Evolutionary conservation across 2,888 invertebrate species (phyloP).

Genomic region (Ptilodon capucinus): DNA sequence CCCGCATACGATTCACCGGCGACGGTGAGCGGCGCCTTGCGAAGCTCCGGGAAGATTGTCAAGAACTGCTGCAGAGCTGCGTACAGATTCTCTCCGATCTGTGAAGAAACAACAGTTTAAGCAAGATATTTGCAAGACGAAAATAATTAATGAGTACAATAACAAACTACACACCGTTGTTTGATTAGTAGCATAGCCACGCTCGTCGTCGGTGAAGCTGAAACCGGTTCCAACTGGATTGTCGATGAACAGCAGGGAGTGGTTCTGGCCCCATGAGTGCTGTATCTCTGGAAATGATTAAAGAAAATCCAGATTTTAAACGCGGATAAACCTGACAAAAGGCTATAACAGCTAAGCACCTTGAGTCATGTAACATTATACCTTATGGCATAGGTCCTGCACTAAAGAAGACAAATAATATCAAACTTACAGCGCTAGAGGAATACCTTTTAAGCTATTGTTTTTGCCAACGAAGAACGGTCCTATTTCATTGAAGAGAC

Average conservation of each 20-base stretch:
- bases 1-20: conserved; percentile 83
- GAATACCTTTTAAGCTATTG: not conserved
- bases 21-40: conserved; percentile 74
- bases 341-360: no score
- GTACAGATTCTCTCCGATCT: conserved; percentile 64
- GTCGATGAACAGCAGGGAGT: conserved; percentile 79
- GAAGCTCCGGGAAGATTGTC: conserved; percentile 72
- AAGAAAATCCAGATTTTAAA: no score
- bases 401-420: no score
- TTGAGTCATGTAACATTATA: no score
- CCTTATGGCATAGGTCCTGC: no score
- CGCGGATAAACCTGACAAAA: no score
- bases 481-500: conserved; percentile 73
- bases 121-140: not conserved
- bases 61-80: conserved; percentile 73
- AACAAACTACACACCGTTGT: not conserved
- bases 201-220: conserved; percentile 68
- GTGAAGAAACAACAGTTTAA: not conserved
- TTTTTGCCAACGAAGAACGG: conserved; percentile 11
- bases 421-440: no score
- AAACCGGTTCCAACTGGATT: conserved; percentile 82
- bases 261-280: conserved; percentile 69
- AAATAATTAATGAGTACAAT: no score
- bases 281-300: conserved; percentile 11
- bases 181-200: not conserved